phyloP scores from a whole-genome alignment of 2,113 vertebrate genomes.

The Apistogramma diplotaenia region DNA sequence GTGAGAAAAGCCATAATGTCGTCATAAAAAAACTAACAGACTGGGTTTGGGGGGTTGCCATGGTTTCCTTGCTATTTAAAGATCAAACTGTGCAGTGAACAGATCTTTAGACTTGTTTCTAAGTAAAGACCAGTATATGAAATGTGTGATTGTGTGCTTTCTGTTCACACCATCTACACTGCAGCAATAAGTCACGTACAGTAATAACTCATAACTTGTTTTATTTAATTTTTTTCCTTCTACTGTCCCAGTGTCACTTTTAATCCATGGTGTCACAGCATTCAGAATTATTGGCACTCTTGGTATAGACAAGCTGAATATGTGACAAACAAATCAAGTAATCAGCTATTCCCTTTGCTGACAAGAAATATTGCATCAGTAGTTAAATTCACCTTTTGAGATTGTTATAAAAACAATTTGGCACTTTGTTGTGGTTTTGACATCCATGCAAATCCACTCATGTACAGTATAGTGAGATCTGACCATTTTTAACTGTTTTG shows the following conservation, averaged over 20 bases:
- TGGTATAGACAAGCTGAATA: conserved; percentile 29
- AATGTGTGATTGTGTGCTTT: neutral
- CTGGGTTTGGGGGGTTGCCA: neutral
- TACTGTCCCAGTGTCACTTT: conserved; percentile 28
- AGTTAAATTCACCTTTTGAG: neutral
- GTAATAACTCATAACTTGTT: conserved; percentile 1
- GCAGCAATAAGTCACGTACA: conserved; percentile 2
- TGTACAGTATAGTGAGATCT: neutral
- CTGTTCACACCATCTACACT: neutral
- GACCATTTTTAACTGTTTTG: neutral
- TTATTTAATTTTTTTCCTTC: conserved; percentile 18
- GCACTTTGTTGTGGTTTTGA: conserved; percentile 66
- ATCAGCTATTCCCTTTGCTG: conserved; percentile 17
- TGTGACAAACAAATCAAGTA: conserved; percentile 49
- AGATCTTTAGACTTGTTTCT: neutral
- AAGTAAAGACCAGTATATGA: neutral
- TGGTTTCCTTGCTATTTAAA: neutral
- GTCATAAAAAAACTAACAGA: neutral
- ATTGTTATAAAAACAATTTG: conserved; percentile 50
- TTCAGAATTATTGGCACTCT: conserved; percentile 56
- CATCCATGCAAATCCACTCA: conserved; percentile 33
- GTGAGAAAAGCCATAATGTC: neutral
- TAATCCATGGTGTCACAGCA: conserved; percentile 29
- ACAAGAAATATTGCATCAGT: conserved; percentile 30
- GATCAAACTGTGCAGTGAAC: neutral